Evolutionary conservation across 2,888 invertebrate genomes (phyloP).

Genomic region (Agonopterix arenella): DNA sequence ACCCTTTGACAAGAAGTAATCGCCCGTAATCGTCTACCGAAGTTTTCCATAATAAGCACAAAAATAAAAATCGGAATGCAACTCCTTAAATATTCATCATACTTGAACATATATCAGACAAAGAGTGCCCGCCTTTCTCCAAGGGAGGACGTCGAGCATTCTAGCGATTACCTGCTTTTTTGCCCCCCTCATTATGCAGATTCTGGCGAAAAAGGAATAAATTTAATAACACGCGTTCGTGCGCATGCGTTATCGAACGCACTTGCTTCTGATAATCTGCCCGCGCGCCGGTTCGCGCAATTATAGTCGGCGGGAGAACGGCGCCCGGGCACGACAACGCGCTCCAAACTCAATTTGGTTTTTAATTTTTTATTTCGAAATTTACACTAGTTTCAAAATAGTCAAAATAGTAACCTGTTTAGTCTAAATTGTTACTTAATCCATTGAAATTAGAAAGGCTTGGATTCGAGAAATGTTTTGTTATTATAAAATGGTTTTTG

Average conservation of each 20-base stretch:
- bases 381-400: conserved; percentile 34
- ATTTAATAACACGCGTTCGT: conserved; percentile 75
- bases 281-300: conserved; percentile 56
- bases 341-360: conserved; percentile 31
- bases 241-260: conserved; percentile 74
- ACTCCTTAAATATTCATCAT: conserved; percentile 60
- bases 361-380: conserved; percentile 53
- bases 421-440: conserved; percentile 53
- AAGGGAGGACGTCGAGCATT: conserved; percentile 61
- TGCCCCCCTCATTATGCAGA: conserved; percentile 74
- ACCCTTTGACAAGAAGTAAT: conserved; percentile 57
- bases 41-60: conserved; percentile 38
- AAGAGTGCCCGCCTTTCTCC: conserved; percentile 60
- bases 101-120: conserved; percentile 47
- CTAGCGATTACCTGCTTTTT: conserved; percentile 71
- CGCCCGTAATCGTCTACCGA: conserved; percentile 40
- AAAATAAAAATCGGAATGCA: conserved; percentile 40
- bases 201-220: conserved; percentile 74
- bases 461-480: conserved; percentile 23
- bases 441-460: conserved; percentile 48
- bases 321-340: conserved; percentile 17
- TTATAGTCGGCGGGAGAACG: conserved; percentile 38
- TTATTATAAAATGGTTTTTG: conserved; percentile 28
- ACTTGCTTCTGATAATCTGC: conserved; percentile 75
- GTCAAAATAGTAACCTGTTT: conserved; percentile 30